Conservation (phyloP, 2,797 vertebrate species). For the Periophthalmus magnuspinnatus region DNA sequence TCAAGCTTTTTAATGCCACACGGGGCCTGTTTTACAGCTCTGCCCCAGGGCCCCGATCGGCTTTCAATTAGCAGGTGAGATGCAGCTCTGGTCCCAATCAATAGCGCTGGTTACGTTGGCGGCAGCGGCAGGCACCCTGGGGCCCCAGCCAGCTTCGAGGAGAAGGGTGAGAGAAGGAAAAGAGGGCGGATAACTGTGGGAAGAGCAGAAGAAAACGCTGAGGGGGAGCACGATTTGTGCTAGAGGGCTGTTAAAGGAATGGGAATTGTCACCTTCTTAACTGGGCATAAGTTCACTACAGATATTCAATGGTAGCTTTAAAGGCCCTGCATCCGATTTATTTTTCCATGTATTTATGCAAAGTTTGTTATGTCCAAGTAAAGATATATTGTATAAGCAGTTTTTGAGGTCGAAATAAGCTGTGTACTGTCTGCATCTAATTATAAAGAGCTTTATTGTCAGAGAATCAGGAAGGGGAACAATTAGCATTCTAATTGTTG, state of each 20-base stretch:
- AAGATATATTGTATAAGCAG: no score
- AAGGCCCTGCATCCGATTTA: no score
- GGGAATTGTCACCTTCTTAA: conserved; percentile 49
- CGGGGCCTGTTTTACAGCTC: conserved; percentile 76
- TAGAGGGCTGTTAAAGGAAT: conserved; percentile 48
- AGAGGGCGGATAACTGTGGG: conserved; percentile 14
- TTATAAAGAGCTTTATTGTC: no score
- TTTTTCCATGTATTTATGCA: no score
- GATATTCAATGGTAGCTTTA: neutral
- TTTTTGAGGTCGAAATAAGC: no score
- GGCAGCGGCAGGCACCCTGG: conserved; percentile 61
- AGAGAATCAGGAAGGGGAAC: no score
- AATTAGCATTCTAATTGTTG: no score
- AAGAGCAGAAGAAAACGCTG: conserved; percentile 33
- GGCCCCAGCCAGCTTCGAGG: conserved; percentile 54
- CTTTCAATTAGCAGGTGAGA: conserved; percentile 83
- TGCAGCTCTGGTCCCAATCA: conserved; percentile 76
- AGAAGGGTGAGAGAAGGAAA: conserved; percentile 26
- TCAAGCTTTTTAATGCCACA: conserved; percentile 74
- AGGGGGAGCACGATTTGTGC: conserved; percentile 44
- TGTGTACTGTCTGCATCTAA: no score
- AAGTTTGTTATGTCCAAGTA: no score
- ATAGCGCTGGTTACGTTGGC: conserved; percentile 68
- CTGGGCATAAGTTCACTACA: neutral
- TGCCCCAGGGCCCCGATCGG: conserved; percentile 76